Evolutionary conservation across 2,113 vertebrate genomes (phyloP).

Genomic region (Ceratotherium simum): DNA sequence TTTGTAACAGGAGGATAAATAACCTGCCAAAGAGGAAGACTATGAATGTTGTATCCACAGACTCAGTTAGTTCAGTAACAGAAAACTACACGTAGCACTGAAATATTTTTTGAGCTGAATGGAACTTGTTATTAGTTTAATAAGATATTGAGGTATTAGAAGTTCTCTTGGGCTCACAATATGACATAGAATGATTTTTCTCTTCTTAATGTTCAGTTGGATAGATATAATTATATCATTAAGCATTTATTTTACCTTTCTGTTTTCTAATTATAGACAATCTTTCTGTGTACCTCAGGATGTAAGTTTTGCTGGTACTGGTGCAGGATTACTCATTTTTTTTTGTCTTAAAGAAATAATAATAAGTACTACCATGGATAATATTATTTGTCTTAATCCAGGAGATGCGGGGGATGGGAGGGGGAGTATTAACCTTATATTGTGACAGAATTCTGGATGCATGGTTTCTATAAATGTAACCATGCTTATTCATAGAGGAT

Average conservation of each 20-base stretch:
- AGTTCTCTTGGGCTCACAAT: not conserved
- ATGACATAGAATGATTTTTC: conserved; percentile 36
- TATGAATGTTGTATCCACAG: not conserved
- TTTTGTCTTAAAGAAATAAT: not conserved
- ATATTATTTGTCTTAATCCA: not conserved
- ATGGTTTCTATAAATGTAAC: conserved; percentile 10
- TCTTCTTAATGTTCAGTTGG: not conserved
- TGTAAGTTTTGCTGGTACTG: conserved; percentile 45
- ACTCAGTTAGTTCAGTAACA: not conserved
- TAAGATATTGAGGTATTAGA: not conserved
- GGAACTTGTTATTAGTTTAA: conserved; percentile 29
- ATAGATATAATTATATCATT: conserved; percentile 25
- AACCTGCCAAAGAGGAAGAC: not conserved
- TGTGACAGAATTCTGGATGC: not conserved
- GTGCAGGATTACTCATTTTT: not conserved
- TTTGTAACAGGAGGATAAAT: conserved; percentile 48
- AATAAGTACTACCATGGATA: not conserved
- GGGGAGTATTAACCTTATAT: not conserved
- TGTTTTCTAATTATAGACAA: conserved; percentile 1
- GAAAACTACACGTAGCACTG: not conserved
- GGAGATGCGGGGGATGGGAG: not conserved
- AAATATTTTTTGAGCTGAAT: conserved; percentile 51
- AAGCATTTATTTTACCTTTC: conserved; percentile 16
- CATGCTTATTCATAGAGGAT: not conserved
- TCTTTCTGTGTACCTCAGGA: not conserved